These are phyloP conservation scores for Oscheius sp. DNA, from an alignment of 2,888 invertebrate species.

Conservation along the genomic window DNA sequence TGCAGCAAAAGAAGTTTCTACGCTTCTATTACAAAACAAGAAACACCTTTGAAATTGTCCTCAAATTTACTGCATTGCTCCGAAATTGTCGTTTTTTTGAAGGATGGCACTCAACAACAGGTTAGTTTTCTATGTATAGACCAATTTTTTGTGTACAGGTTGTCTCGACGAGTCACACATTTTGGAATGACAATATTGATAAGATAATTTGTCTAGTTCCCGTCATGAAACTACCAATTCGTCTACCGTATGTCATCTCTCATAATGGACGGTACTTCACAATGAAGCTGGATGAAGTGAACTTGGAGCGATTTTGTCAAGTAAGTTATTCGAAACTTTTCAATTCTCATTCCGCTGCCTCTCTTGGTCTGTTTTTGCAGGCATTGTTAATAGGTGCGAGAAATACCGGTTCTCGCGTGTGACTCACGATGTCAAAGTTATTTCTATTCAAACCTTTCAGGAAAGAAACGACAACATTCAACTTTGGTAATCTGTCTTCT, in stretches of 20 bases:
- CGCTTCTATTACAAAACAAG: conserved; percentile 8
- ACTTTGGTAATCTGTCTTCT: too few species aligned
- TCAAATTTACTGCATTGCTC: conserved; percentile 13
- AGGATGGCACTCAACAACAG: conserved; percentile 2
- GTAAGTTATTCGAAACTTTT: background rate
- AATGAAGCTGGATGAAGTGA: conserved; percentile 24
- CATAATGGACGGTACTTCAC: conserved; percentile 17
- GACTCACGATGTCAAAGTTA: background rate
- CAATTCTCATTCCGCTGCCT: too few species aligned
- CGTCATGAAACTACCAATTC: conserved; percentile 13
- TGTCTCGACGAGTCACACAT: conserved; percentile 13
- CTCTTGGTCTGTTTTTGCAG: too few species aligned
- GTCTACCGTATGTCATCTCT: conserved; percentile 16
- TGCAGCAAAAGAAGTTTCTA: conserved; percentile 9
- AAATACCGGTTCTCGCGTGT: too few species aligned
- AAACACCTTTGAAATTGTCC: conserved; percentile 7
- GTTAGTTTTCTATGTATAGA: background rate
- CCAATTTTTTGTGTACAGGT: background rate
- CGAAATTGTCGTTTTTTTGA: conserved; percentile 11
- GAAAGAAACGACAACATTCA: conserved; percentile 12
- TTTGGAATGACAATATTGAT: conserved; percentile 24
- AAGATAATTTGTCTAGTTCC: conserved; percentile 13
- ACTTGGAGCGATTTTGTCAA: conserved; percentile 24
- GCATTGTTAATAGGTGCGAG: too few species aligned
- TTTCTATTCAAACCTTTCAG: background rate